Base-by-base conservation (phyloP, 1,140 invertebrate genomes). In the Proctacanthus coquilletti region DNA sequence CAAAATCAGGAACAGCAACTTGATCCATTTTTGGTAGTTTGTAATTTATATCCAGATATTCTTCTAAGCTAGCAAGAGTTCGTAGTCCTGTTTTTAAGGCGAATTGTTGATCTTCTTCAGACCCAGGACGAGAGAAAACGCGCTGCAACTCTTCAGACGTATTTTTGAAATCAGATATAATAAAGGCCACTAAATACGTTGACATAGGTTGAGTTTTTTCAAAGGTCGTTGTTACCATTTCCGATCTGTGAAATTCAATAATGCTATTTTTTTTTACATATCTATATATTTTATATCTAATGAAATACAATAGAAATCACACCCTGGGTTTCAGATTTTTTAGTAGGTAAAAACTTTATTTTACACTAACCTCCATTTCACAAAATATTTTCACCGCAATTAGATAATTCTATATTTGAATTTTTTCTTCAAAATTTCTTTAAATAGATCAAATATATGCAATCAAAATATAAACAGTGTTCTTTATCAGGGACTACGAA, bases 111-210 rank as follows among this genome's bases (percentile, higher is more conserved):
- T 56, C 45, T n/a, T 45, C 15, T 18, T 51, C 42, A 5, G 55
- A 50, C 18, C 49, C 51, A 1, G 54, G 48, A 32, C 52, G 51
- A 3, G 56, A 54, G 38, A 50, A 59, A 4, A 56, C 45, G 11
- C 52, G 46, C 30, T 59, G 53, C 41, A 41, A 1, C 0, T 11
- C 2, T 2, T 35, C 38, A 2, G 8, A 0, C 1, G 33, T 25
- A 1, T 18, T 31, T 20, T 60, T 51, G 43, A 77, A 82, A 45
- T 85, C 74, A 10, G 70, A 74, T 0, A 85, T 69, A 14, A 78
- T 65, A 48, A 84, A 77, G 1, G 82, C 80, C 9, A 87, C 57
- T 6, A 85, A 60, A 48, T 88, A 87, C 1, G 81, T 77, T 3
- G 80, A 79, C 75, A 85, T 84, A 4, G 40, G 46, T 1, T 41